Conservation (phyloP, 2,797 vertebrate genomes). For the Kryptopterus vitreolus region DNA sequence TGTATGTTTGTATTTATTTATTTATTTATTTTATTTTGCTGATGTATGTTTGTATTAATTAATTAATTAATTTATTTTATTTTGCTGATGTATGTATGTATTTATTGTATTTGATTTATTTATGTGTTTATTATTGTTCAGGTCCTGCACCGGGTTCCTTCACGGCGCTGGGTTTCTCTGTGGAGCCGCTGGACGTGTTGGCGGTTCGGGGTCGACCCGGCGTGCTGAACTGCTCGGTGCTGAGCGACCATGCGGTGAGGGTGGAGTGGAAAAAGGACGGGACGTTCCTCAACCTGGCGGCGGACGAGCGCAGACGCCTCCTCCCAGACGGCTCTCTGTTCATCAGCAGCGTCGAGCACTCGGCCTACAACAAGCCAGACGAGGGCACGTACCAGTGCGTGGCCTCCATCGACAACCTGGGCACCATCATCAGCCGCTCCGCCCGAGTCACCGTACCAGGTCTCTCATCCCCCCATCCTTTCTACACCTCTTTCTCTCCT, state of each 20-base stretch:
- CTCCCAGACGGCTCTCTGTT: conserved; percentile 87
- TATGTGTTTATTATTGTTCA: too few species aligned
- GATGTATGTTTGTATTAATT: too few species aligned
- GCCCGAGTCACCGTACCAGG: conserved; percentile 90
- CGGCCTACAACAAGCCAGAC: conserved; percentile 94
- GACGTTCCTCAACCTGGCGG: conserved; percentile 87
- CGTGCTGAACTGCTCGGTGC: conserved; percentile 88
- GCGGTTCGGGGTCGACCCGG: conserved; percentile 80
- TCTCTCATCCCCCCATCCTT: conserved; percentile 49
- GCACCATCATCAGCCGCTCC: conserved; percentile 91
- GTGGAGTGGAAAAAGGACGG: conserved; percentile 98
- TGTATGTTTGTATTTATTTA: too few species aligned
- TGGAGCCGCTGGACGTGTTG: conserved; percentile 86
- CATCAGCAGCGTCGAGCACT: conserved; percentile 88
- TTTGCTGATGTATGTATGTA: neutral
- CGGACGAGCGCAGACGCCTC: conserved; percentile 87
- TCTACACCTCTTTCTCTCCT: neutral
- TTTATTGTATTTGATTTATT: too few species aligned
- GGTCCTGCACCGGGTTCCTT: conserved; percentile 78
- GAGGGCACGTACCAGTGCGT: conserved; percentile 96
- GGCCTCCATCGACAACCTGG: conserved; percentile 90
- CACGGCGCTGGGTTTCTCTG: conserved; percentile 89
- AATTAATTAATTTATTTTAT: too few species aligned
- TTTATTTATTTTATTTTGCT: too few species aligned
- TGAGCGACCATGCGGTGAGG: conserved; percentile 73